Conservation (phyloP, 2,888 invertebrate species). For the Flexamia atlantica region DNA sequence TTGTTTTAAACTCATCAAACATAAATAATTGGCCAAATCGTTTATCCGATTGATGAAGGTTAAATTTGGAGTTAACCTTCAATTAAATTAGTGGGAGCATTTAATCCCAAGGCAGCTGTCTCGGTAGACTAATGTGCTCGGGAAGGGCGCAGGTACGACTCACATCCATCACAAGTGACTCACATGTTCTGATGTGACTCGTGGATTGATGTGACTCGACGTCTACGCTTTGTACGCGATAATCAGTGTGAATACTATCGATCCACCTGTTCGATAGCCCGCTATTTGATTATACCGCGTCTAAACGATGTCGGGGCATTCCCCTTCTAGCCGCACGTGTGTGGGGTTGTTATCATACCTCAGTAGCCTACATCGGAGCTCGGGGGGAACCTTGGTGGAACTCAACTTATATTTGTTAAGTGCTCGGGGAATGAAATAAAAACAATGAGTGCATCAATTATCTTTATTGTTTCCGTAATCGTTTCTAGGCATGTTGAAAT, state of each 20-base stretch:
- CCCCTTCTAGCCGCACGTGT: slow-evolving; percentile 20
- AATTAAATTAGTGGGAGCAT: no score
- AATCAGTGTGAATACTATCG: slow-evolving; percentile 38
- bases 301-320: slow-evolving; percentile 28
- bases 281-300: slow-evolving; percentile 40
- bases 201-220: background rate
- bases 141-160: background rate
- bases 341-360: background rate
- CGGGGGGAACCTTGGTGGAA: no score
- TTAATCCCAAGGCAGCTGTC: no score
- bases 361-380: background rate
- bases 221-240: slow-evolving; percentile 4
- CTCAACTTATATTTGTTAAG: no score
- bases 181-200: slow-evolving; percentile 23
- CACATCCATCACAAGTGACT: slow-evolving; percentile 24
- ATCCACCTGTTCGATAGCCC: slow-evolving; percentile 32
- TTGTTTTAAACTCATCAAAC: no score
- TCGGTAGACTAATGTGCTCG: no score
- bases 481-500: background rate
- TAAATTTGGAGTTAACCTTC: no score
- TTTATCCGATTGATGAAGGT: no score
- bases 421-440: background rate
- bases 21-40: no score
- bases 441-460: background rate
- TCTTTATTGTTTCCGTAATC: background rate